These are phyloP conservation scores for Candoia aspera DNA, from an alignment of 2,113 vertebrate species.

Conservation along the genomic window DNA sequence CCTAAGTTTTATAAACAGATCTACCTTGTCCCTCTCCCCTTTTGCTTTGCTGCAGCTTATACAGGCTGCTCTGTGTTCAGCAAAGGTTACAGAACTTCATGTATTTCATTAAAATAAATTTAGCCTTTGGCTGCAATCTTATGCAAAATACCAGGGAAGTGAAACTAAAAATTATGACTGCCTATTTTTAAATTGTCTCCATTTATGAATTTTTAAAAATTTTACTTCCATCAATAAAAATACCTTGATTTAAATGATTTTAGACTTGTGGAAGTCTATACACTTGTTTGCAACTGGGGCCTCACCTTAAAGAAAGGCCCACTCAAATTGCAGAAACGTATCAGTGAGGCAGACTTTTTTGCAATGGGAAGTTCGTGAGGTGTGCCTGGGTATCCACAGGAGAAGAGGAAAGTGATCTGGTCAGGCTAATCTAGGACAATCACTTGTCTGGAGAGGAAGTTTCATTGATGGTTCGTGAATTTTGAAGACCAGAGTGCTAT, in stretches of 20 bases:
- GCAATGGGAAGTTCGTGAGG: not conserved
- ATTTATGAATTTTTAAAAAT: not conserved
- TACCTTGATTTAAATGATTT: not conserved
- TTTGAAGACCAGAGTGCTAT: not conserved
- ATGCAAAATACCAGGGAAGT: not conserved
- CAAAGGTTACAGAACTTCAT: no score
- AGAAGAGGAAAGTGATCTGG: not conserved
- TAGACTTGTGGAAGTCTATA: not conserved
- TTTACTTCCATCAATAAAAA: conserved; percentile 1
- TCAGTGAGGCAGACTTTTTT: not conserved
- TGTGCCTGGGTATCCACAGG: not conserved
- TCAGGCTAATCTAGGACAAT: not conserved
- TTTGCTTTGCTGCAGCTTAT: not conserved
- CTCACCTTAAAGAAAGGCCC: not conserved
- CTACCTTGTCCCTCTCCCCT: not conserved
- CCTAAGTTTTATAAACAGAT: not conserved
- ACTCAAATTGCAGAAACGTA: not conserved
- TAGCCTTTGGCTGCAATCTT: not conserved
- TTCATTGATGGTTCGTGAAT: not conserved
- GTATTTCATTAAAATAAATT: not conserved
- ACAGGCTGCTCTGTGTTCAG: not conserved
- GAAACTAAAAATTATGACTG: not conserved
- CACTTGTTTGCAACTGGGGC: not conserved
- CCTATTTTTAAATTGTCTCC: not conserved
- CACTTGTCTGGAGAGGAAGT: not conserved